These are phyloP conservation scores for Gymnocephalus cernua DNA, from an alignment of 2,113 vertebrate species.

Conservation along the genomic window DNA sequence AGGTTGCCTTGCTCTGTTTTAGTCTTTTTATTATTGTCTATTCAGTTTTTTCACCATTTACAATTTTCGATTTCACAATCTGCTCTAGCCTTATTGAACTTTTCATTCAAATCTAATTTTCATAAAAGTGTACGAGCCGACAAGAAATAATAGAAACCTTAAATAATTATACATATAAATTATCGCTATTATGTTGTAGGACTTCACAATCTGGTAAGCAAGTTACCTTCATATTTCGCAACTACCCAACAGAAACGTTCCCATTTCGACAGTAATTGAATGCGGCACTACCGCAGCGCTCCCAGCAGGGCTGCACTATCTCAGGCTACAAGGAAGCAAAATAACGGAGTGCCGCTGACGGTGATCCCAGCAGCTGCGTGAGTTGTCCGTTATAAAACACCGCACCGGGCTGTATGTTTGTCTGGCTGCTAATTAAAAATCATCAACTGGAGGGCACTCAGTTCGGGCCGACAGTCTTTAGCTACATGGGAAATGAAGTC, in stretches of 20 bases:
- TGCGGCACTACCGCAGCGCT: slow-evolving; percentile 64
- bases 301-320: slow-evolving; percentile 13
- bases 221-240: background rate
- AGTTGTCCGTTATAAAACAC: background rate
- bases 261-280: background rate
- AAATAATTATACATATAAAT: too few relatives aligned
- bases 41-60: background rate
- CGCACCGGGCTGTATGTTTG: background rate
- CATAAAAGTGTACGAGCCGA: background rate
- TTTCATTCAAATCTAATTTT: background rate
- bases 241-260: fast-evolving
- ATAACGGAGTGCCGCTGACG: slow-evolving; percentile 20
- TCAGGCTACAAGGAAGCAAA: slow-evolving; percentile 10
- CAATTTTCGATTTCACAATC: background rate
- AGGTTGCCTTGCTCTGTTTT: background rate
- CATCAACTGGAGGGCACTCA: background rate
- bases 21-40: too few relatives aligned
- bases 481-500: too few relatives aligned
- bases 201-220: background rate
- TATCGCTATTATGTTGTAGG: background rate
- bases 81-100: background rate
- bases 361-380: slow-evolving; percentile 12
- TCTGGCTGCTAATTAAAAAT: background rate
- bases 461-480: too few relatives aligned
- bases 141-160: background rate